These are phyloP conservation scores for Suricata suricatta DNA, from an alignment of 2,113 vertebrate genomes.

Conservation along the genomic window DNA sequence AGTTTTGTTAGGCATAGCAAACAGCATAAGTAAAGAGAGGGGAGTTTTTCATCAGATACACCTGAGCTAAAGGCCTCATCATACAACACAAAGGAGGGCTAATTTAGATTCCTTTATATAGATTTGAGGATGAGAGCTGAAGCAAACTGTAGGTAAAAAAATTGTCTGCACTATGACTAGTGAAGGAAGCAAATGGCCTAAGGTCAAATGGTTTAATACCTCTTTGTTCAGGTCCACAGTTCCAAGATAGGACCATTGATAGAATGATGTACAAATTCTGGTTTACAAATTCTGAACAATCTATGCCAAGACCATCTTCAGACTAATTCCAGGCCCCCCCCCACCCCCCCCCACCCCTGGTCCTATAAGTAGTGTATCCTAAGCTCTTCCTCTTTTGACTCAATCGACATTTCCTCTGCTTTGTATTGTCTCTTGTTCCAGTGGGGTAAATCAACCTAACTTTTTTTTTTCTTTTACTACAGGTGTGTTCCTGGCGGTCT, in stretches of 20 bases:
- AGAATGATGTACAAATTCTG: background rate
- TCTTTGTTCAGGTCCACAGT: background rate
- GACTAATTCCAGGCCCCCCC: background rate
- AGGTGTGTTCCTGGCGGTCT: background rate
- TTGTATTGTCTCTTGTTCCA: background rate
- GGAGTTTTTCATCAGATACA: background rate
- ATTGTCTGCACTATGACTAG: background rate
- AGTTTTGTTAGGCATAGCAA: background rate
- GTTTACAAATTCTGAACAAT: background rate
- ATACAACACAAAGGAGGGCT: background rate
- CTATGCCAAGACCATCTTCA: background rate
- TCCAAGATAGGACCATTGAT: background rate
- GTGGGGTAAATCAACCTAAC: background rate
- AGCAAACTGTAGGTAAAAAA: background rate
- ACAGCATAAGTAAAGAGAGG: background rate
- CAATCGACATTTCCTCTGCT: background rate
- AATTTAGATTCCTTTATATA: background rate
- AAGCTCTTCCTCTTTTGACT: background rate
- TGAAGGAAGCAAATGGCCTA: background rate
- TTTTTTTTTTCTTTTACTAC: background rate
- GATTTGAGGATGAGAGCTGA: background rate
- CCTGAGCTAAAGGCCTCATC: background rate
- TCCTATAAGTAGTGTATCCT: background rate
- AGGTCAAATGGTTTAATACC: background rate
- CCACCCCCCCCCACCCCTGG: too few relatives aligned